Conservation (phyloP, 2,797 vertebrate species). For the Cirrhinus molitorella region DNA sequence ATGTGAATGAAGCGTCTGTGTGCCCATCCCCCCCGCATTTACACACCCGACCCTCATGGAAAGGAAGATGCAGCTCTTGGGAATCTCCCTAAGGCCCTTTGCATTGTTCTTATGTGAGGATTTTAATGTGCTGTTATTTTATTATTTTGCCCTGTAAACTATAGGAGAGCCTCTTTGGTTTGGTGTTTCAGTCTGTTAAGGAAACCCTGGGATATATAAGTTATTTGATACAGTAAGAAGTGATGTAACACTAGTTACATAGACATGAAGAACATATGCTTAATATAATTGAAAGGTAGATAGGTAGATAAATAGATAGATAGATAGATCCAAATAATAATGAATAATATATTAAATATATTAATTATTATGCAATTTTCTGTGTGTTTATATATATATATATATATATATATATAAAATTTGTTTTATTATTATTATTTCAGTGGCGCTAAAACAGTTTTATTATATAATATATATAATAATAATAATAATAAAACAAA, state of each 20-base stretch:
- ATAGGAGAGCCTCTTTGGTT: constrained; percentile 9
- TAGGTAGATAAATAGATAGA: neutral
- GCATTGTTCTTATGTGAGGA: constrained; percentile 43
- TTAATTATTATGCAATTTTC: too few species aligned
- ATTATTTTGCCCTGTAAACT: neutral
- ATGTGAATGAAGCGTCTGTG: constrained; percentile 57
- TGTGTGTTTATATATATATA: neutral
- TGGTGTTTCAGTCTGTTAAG: neutral
- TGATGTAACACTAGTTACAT: neutral
- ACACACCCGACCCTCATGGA: constrained; percentile 53
- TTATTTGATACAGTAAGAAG: neutral
- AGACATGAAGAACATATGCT: neutral
- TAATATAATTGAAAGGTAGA: neutral
- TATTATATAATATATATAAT: too few species aligned
- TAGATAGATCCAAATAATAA: too few species aligned
- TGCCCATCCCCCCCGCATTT: constrained; percentile 59
- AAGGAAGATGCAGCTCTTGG: constrained; percentile 55
- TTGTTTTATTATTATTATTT: too few species aligned
- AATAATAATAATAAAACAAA: too few species aligned
- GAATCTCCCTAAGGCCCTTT: constrained; percentile 57
- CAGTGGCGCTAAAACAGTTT: too few species aligned
- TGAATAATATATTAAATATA: too few species aligned
- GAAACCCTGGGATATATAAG: neutral
- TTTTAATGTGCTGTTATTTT: constrained; percentile 2
- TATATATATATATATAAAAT: neutral